Evolutionary conservation across 2,888 invertebrate genomes (phyloP).

Genomic region (Octodonta nipae): DNA sequence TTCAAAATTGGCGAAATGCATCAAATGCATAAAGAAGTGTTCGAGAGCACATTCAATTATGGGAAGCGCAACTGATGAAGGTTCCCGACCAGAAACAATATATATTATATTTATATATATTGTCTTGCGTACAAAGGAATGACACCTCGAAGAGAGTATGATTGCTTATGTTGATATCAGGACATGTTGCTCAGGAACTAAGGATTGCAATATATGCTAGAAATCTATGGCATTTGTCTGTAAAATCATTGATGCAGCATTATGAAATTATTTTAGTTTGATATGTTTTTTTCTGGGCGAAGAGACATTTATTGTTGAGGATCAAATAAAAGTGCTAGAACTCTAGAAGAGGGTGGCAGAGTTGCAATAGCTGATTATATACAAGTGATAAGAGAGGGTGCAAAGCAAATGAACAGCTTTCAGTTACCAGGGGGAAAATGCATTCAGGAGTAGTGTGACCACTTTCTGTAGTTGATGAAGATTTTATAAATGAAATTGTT

Average conservation of each 20-base stretch:
- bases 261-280: constrained; percentile 96
- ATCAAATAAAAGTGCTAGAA: constrained; percentile 74
- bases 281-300: constrained; percentile 90
- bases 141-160: too few species aligned
- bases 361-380: constrained; percentile 83
- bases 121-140: too few species aligned
- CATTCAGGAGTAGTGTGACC: constrained; percentile 77
- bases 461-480: constrained; percentile 55
- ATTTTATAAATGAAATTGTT: constrained; percentile 63
- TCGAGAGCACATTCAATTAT: too few species aligned
- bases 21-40: too few species aligned
- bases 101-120: too few species aligned
- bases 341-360: constrained; percentile 57
- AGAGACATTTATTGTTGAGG: constrained; percentile 99
- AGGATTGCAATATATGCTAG: constrained; percentile 92
- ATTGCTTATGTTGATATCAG: constrained; percentile 95
- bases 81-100: too few species aligned
- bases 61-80: too few species aligned
- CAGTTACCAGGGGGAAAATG: constrained; percentile 48
- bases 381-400: constrained; percentile 60
- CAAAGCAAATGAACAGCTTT: constrained; percentile 61
- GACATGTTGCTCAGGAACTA: constrained; percentile 80
- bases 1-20: too few species aligned
- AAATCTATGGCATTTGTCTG: constrained; percentile 89
- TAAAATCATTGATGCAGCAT: constrained; percentile 70